Evolutionary conservation across 2,113 vertebrate genomes (phyloP), one percentile per base, ranked within the genome.

Genomic region (Ciconia maguari): DNA sequence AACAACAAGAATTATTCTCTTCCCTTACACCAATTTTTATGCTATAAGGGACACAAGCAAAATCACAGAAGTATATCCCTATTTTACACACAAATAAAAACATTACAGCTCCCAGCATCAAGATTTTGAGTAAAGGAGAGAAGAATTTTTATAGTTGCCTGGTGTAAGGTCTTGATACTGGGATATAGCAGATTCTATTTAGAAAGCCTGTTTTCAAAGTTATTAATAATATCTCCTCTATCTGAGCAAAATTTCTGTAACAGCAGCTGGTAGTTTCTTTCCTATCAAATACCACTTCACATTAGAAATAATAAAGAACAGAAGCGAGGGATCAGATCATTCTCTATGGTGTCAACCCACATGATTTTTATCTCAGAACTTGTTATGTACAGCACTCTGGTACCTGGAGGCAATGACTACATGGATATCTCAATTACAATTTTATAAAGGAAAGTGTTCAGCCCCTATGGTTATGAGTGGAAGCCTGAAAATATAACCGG

Each of bases 161-260:
- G 21, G 25, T 69, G 26, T 65, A 87, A 93, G 46, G 42, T 22
- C 66, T 92, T 89, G 51, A 71, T 72, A 72, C 14, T n/a, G 38
- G 44, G 42, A 72, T 84, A 87, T 1, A 71, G 54, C 41, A 91
- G 26, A 85, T 89, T 83, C 46, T n/a, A 54, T 69, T 89, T 72
- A 85, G 36, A 79, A 96, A 91, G 52, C 3, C 44, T 89, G 9
- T 68, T 94, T 93, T 90, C 46, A 44, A 78, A 89, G 62, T 87
- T 89, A 68, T 74, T 90, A 89, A 18, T 78, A 93, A 68, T 48
- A 87, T 55, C 49, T 83, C 32, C 46, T 81, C 55, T 61, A 87
- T 88, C 44, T 65, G 68, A 93, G 30, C 25, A 87, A 96, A 89
- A 88, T 86, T 93, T 96, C 87, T 95, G n/a, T 80, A 94, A 87